These are phyloP conservation scores for Antrozous pallidus DNA, from an alignment of 2,797 vertebrate genomes.

Conservation along the genomic window DNA sequence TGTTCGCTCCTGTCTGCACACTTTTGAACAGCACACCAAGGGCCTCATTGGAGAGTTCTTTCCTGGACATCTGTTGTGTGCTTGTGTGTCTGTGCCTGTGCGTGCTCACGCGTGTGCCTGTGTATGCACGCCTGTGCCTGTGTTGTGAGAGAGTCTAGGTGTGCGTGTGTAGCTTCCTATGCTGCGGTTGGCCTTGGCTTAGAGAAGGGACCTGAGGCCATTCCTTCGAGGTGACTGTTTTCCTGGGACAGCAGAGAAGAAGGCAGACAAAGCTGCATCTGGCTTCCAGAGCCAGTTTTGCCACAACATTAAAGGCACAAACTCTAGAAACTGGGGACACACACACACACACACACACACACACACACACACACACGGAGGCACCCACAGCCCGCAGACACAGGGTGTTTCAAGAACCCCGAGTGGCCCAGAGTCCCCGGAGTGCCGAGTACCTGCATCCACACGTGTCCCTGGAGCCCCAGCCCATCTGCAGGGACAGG, in stretches of 20 bases:
- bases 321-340: constrained; percentile 34
- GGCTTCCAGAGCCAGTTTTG: constrained; percentile 32
- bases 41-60: not conserved
- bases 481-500: not conserved
- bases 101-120: not conserved
- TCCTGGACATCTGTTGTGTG: not conserved
- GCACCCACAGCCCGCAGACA: not conserved
- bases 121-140: not conserved
- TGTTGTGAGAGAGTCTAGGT: not conserved
- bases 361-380: not conserved
- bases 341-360: not conserved
- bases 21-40: not conserved
- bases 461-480: constrained; percentile 14
- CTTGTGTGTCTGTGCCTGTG: not conserved
- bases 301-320: constrained; percentile 56
- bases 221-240: constrained; percentile 52
- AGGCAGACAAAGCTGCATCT: constrained; percentile 13
- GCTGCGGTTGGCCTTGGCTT: not conserved
- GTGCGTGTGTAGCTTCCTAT: not conserved
- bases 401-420: not conserved
- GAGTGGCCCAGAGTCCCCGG: not conserved
- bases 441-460: not conserved
- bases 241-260: constrained; percentile 51
- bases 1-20: not conserved
- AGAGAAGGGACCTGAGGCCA: constrained; percentile 13